Conservation (phyloP, 2,797 vertebrate genomes). For the Zalophus californianus region DNA sequence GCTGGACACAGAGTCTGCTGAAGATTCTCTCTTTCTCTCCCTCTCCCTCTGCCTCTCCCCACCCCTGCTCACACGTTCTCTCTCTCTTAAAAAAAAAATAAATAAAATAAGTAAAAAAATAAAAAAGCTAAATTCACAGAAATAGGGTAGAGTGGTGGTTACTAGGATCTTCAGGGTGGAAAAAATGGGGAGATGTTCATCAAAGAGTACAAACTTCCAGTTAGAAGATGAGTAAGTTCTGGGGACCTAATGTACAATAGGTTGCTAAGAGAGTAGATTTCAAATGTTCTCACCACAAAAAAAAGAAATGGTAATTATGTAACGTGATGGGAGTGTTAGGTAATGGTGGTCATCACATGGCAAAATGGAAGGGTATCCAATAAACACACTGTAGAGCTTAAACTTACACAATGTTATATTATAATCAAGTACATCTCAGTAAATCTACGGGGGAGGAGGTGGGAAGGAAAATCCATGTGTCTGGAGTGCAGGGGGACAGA, state of each 20-base stretch:
- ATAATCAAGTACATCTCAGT: neutral
- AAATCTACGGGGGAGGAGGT: neutral
- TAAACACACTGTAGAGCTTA: neutral
- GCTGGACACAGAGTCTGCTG: neutral
- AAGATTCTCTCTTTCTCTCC: neutral
- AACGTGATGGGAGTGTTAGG: neutral
- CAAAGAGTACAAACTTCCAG: neutral
- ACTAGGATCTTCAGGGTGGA: neutral
- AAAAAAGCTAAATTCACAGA: neutral
- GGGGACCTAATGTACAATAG: neutral
- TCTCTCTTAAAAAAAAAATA: no score
- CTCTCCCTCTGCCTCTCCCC: no score
- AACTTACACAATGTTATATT: neutral
- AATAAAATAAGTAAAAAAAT: neutral
- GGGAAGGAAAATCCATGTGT: neutral
- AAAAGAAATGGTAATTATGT: neutral
- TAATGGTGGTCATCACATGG: neutral
- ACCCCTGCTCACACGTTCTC: no score
- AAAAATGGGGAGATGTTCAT: neutral
- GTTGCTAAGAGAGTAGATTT: neutral
- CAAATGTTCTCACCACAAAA: neutral
- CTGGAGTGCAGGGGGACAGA: neutral
- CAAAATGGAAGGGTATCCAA: neutral
- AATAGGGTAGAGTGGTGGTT: neutral
- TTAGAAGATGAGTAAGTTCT: neutral